phyloP scores from a whole-genome alignment of 2,113 vertebrate species.

The Butorides virescens region DNA sequence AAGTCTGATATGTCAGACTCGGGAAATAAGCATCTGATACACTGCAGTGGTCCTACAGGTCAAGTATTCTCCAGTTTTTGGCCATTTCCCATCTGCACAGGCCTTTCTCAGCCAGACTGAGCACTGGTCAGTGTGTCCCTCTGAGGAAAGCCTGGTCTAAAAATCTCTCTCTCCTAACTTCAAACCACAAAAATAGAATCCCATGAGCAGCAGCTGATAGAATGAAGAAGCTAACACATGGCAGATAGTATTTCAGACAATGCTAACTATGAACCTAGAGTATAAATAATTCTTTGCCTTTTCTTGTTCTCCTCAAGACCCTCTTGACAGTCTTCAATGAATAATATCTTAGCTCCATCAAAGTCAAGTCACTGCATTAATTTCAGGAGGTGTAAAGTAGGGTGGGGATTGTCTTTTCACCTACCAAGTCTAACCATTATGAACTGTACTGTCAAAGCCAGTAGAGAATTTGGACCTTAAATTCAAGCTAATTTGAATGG shows the following conservation, averaged over 20 bases:
- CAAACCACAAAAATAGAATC: not conserved
- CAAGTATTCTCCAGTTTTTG: not conserved
- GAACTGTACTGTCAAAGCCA: not conserved
- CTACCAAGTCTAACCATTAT: not conserved
- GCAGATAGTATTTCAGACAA: not conserved
- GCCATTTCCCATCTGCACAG: not conserved
- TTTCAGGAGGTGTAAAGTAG: not conserved
- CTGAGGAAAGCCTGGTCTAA: not conserved
- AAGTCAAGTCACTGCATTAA: not conserved
- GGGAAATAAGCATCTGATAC: not conserved
- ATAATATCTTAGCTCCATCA: not conserved
- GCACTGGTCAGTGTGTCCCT: not conserved
- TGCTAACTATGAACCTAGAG: not conserved
- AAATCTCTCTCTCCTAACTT: not conserved
- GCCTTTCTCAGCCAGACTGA: not conserved
- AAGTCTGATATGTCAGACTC: not conserved
- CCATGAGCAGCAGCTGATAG: not conserved
- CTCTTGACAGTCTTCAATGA: not conserved
- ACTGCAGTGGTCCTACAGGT: not conserved
- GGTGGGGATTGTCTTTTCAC: not conserved
- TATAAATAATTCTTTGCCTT: not conserved
- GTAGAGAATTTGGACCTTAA: not conserved
- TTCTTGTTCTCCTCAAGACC: not conserved
- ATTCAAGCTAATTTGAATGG: not conserved
- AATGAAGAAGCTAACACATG: not conserved